Evolutionary conservation across 2,888 invertebrate genomes (phyloP).

Genomic region (Colostygia pectinataria): DNA sequence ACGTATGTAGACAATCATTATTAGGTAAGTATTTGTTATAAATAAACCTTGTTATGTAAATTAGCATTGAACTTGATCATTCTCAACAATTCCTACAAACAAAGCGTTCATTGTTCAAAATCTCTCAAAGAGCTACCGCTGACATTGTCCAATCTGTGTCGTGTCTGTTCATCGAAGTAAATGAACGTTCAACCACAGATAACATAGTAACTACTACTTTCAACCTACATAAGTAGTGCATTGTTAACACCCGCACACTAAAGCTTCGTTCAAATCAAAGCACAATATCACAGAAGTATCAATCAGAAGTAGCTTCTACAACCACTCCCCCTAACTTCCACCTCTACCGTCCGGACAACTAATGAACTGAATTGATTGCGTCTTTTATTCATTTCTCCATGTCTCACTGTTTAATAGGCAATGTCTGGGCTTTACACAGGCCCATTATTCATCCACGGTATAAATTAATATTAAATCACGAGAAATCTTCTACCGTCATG

Average conservation of each 20-base stretch:
- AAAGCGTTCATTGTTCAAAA: constrained; percentile 12
- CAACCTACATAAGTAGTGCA: too few species aligned
- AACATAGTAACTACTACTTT: too few species aligned
- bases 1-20: too few species aligned
- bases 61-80: background rate
- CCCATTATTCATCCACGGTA: constrained; percentile 42
- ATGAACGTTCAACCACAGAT: constrained; percentile 16
- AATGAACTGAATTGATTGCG: constrained; percentile 45
- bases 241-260: background rate
- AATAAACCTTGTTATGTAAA: too few species aligned
- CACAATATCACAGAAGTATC: too few species aligned
- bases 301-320: too few species aligned
- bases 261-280: too few species aligned
- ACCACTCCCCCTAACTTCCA: background rate
- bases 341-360: constrained; percentile 25
- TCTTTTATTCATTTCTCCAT: constrained; percentile 44
- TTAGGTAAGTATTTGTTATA: too few species aligned
- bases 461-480: constrained; percentile 40
- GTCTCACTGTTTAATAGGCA: constrained; percentile 40
- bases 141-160: constrained; percentile 15
- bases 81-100: background rate
- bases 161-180: constrained; percentile 22
- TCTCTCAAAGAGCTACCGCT: constrained; percentile 1
- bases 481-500: constrained; percentile 35
- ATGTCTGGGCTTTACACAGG: constrained; percentile 39